Percentiles rank a stretch among this genome's conserved stretches.
Evolutionary conservation across 2,113 vertebrate genomes (phyloP).

Genomic region (Sminthopsis crassicaudata): DNA sequence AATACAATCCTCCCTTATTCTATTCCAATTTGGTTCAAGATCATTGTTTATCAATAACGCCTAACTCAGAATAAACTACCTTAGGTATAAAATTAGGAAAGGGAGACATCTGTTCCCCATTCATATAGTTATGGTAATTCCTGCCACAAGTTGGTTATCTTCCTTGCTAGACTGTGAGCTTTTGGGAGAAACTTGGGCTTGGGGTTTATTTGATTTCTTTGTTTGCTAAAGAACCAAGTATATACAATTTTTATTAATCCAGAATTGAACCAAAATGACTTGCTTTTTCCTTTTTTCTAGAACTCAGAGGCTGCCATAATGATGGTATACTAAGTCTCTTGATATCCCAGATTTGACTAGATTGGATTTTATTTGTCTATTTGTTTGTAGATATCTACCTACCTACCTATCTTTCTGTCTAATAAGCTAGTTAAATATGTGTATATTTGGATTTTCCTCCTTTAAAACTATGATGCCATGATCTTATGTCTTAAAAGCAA

Average conservation of each 20-base stretch:
- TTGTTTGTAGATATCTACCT: too few relatives aligned
- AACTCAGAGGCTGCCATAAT: not conserved
- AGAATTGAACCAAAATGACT: not conserved
- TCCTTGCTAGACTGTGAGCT: not conserved
- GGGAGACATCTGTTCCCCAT: not conserved
- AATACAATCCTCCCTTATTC: not conserved
- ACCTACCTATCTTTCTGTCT: too few relatives aligned
- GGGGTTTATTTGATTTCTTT: not conserved
- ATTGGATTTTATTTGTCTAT: not conserved
- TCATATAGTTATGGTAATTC: not conserved
- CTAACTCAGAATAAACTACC: not conserved
- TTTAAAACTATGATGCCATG: not conserved
- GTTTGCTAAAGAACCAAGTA: not conserved
- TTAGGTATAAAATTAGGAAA: not conserved
- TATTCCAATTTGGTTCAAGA: not conserved
- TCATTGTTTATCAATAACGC: not conserved
- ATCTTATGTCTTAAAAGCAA: not conserved
- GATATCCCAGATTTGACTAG: not conserved
- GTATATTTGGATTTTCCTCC: too few relatives aligned
- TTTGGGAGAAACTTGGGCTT: not conserved
- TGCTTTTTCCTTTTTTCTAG: not conserved
- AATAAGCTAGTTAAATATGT: too few relatives aligned
- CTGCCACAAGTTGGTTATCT: not conserved
- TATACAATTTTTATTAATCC: not conserved
- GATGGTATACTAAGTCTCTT: not conserved